These are phyloP conservation scores for Eurystomus glaucurus DNA, from an alignment of 2,797 vertebrate species.

Conservation along the genomic window DNA sequence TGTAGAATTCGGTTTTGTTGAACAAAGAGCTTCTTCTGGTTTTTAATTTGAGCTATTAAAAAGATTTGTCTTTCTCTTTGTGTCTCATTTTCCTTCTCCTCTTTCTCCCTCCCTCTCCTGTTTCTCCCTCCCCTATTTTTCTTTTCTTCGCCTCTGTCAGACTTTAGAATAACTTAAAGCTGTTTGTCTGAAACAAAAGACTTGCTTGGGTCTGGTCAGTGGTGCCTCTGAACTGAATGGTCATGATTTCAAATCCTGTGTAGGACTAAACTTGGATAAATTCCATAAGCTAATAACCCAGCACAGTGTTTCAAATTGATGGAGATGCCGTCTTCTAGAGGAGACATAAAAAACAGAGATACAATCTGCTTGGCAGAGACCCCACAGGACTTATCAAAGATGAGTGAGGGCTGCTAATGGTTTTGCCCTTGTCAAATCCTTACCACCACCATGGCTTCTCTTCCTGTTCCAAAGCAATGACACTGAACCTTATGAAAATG, in stretches of 20 bases:
- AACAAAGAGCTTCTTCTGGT: slow-evolving; percentile 38
- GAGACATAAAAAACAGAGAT: slow-evolving; percentile 76
- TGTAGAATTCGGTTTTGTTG: slow-evolving; percentile 37
- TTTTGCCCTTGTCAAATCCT: slow-evolving; percentile 79
- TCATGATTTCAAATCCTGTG: slow-evolving; percentile 68
- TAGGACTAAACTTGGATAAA: slow-evolving; percentile 69
- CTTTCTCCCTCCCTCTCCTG: not conserved
- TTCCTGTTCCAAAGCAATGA: slow-evolving; percentile 61
- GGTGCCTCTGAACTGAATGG: slow-evolving; percentile 38
- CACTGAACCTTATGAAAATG: slow-evolving; percentile 68
- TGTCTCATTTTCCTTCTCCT: slow-evolving; percentile 17
- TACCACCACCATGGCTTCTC: not conserved
- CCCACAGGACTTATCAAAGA: slow-evolving; percentile 80
- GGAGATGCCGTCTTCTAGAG: slow-evolving; percentile 73
- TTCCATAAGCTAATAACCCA: slow-evolving; percentile 76
- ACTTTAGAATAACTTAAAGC: slow-evolving; percentile 30
- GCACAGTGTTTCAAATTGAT: slow-evolving; percentile 71
- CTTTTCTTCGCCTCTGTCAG: not conserved
- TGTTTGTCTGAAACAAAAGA: slow-evolving; percentile 58
- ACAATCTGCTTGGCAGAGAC: slow-evolving; percentile 76
- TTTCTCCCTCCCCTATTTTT: not conserved
- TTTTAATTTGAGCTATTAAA: slow-evolving; percentile 60
- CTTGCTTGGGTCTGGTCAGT: not conserved
- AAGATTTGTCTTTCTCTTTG: slow-evolving; percentile 47
- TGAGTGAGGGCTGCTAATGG: slow-evolving; percentile 73